Evolutionary conservation across 2,797 vertebrate species (phyloP), one percentile per base, ranked within the genome.

Genomic region (Cirrhinus mrigala): DNA sequence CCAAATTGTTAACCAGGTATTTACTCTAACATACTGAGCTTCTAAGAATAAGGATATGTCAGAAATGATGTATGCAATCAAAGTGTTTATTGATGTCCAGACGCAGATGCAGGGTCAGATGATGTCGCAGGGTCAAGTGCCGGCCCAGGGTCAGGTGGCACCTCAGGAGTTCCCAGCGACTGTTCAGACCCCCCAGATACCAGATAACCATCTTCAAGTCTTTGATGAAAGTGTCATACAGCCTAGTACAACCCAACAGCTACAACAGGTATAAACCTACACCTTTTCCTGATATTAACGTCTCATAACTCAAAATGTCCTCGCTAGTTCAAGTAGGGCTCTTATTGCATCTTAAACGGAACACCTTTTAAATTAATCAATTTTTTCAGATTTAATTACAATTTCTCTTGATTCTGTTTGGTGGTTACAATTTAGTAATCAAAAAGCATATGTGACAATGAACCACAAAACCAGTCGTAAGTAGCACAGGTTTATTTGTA

Each of bases 1-100:
- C 44, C 94, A 94, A 76, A 93, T 96, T 85, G 93, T 94, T 77
- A 96, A 94, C 83, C 92, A 95, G 92, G 96, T 97, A 87, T 64
- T 60, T 7, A 48, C 14, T 62, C 14, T 8, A 20, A 27, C 44
- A 16, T 15, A 6, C 33, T 14, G 48, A 37, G 33, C 52, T n/a
- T 56, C 4, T 44, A 29, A 22, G 37, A 46, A 46, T 46, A 56
- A 46, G 54, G 16, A 24, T 27, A 2, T 48, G 40, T 20, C 3
- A 9, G 27, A 58, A 29, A 50, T 40, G 8, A 14, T 56, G 27
- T 52, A n/a, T 75, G 37, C 40, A 4, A 5, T 50, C 1, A 62
- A 82, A 76, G n/a, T 48, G 15, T 56, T 82, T 69, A 15, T 56
- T 33, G 27, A 24, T 40, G 18, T 66, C 1, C 73, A 82, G 84